These are phyloP conservation scores for Pristionchus exspectatus DNA, from an alignment of 2,888 invertebrate genomes.

Conservation along the genomic window DNA sequence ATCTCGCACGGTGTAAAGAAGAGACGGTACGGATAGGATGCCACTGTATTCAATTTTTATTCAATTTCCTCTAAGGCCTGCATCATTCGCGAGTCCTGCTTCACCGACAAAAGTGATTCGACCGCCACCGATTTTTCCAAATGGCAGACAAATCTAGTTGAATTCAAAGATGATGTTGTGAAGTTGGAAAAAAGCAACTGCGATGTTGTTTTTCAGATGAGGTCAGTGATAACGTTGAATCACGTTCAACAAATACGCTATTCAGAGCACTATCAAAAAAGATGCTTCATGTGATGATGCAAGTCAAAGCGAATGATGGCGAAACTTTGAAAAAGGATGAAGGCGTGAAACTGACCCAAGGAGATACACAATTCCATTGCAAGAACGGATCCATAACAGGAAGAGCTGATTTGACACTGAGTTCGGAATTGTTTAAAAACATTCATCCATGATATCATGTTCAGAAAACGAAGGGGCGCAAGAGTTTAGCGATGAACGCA, in stretches of 20 bases:
- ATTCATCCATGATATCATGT: too few species aligned
- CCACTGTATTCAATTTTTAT: too few species aligned
- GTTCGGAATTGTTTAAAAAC: too few species aligned
- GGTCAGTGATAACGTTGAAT: too few species aligned
- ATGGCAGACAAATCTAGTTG: neutral
- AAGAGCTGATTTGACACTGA: neutral
- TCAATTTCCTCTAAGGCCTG: neutral
- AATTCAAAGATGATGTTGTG: neutral
- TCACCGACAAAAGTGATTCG: neutral
- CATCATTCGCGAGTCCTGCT: constrained; percentile 17
- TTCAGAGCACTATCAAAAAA: neutral
- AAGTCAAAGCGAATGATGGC: neutral
- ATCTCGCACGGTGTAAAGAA: neutral
- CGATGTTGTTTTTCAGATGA: constrained; percentile 20
- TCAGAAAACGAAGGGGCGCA: neutral
- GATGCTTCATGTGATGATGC: neutral
- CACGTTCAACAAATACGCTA: too few species aligned
- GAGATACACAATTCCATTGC: neutral
- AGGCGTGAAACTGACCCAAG: neutral
- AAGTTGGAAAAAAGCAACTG: neutral
- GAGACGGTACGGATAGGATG: neutral
- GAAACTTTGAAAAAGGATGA: neutral
- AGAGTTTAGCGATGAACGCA: neutral
- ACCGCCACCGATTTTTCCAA: neutral
- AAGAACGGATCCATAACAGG: neutral